Base-by-base conservation (phyloP, 2,888 invertebrate genomes). In the Eristalis pertinax region DNA sequence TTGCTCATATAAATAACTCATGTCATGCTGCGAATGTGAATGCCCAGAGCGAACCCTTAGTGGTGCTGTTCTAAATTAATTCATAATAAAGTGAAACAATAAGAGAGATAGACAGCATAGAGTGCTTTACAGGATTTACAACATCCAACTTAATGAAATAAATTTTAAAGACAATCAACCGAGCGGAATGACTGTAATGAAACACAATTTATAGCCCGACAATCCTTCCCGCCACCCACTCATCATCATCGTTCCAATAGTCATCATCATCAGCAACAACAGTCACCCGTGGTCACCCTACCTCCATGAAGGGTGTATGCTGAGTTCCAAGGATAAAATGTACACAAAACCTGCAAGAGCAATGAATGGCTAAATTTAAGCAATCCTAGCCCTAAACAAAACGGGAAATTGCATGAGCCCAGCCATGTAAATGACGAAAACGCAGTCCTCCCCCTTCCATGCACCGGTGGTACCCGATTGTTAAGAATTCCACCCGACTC, bases 371-470 rank as follows among this genome's bases (percentile, higher is more conserved):
- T 73, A 62, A 79, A 79, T 87, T 84, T 84, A 73, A 84, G 84
- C 76, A 80, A 78, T 74, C 41, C 73, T 72, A 76, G 64, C 38
- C 63, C 72, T 72, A 64, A 84, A 84, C 84, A 84, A 87, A 84
- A 79, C 87, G 80, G 84, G 84, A 87, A 87, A 84, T 87, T 87
- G 79, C 84, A 84, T 84, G 72, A 80, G 73, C 79, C 87, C 84
- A 84, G 56, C 84, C 87, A 87, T 87, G 87, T 87, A 84, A 87
- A 87, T 84, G 87, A 84, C 74, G 76, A 87, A 80, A 79, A 75
- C 79, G 84, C 68, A 87, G 73, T 79, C 76, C 38, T 63, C 84
- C 64, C 26, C 38, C 3, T 3, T 10, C 19, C 35, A 62, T 29
- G 19, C 70, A 72, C 35, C n/a, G 22, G 41, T 26, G 60, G 35